Evolutionary conservation across 2,888 invertebrate species (phyloP), one percentile per base, ranked within the genome.

Genomic region (Brenthis hecate): DNA sequence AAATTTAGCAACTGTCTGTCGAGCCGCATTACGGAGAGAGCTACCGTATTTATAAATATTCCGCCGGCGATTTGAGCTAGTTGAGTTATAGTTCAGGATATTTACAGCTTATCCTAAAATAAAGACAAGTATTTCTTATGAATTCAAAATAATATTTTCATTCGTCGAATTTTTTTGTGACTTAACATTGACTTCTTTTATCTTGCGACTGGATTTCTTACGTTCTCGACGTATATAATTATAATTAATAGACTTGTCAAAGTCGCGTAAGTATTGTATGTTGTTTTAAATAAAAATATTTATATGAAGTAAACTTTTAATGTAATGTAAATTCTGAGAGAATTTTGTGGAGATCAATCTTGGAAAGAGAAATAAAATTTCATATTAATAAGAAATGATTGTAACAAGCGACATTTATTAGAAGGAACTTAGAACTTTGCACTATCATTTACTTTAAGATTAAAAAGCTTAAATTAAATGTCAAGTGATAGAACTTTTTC

Each of bases 1-100:
- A 92, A 89, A 92, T 92, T 89, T 91, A 91, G 89, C 92, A 91
- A 91, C 92, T 92, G 92, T 87, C 89, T 86, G 88, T 86, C 87
- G 84, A 80, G 83, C 78, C 83, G 84, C 86, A 87, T 89, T 88
- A 88, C 88, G 79, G 85, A 82, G 80, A 84, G 79, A 78, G 84
- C 88, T 85, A 83, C 85, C 81, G 87, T 87, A 89, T 90, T 89
- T 90, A 91, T 89, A 91, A 89, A 90, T 89, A 88, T 87, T 89
- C 85, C 75, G 80, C 78, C 79, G 83, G 85, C 84, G 82, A 84
- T 86, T 86, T 85, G 82, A 85, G 81, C 78, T 78, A 79, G 80
- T 79, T 79, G 82, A 82, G 80, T 85, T 81, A 83, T 84, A 83
- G 88, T 85, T 87, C 85, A 80, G 79, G 83, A 84, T 85, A 85